Evolutionary conservation across 1,140 invertebrate species (phyloP), one percentile per base, ranked within the genome.

Genomic region (Caerostris extrusa): DNA sequence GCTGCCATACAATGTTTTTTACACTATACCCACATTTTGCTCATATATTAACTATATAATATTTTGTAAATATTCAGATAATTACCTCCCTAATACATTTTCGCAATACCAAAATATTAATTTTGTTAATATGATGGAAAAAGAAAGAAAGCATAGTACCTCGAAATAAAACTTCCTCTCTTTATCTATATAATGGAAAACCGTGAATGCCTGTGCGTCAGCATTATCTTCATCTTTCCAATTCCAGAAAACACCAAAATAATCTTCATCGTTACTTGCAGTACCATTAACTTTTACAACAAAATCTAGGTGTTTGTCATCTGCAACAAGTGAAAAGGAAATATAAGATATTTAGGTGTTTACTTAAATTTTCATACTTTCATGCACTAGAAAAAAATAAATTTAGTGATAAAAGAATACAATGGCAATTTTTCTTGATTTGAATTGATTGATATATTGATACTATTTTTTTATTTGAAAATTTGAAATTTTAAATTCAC

Each of bases 191-290:
- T 57, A 81, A 19, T 77, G 86, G 34, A 17, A 71, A 17, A 81
- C 10, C 12, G 56, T 64, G 56, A 67, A 81, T 7, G 92, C 92
- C n/a, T 93, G n/a, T 53, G 34, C n/a, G 56, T 88, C 69, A 6
- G 14, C 85, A 7, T 61, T 58, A 19, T 12, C n/a, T 2, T 93
- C 92, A 61, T 89, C 92, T 34, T 93, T 88, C 85, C 85, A 93
- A 56, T 61, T 55, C 67, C 69, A 93, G 83, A 81, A 56, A 7
- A 88, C 3, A 7, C 67, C 92, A 12, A 81, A 57, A 81, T 60
- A 81, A 14, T 34, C 53, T 89, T 93, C 92, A 81, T 93, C n/a
- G 17, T 55, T 55, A 56, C 60, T 81, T 7, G 19, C 3, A 55
- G 92, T 81, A 12, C 34, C 50, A 55, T 88, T 93, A 7, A 61